These are phyloP conservation scores for Pedicia rivosa DNA, from an alignment of 2,888 invertebrate species.

Conservation along the genomic window DNA sequence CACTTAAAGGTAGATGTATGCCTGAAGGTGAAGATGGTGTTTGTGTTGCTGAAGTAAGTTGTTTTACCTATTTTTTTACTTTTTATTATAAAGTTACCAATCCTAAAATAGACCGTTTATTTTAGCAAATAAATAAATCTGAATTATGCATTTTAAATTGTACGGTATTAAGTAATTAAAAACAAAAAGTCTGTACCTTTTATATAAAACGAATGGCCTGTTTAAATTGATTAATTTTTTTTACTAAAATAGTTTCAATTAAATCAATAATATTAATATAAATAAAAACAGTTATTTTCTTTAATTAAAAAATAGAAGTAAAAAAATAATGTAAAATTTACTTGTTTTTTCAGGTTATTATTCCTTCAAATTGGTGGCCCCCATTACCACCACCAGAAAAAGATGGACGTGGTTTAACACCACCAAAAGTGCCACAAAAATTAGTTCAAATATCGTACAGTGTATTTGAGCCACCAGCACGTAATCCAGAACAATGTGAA, in stretches of 20 bases:
- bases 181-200: no score
- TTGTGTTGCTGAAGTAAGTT: constrained; percentile 65
- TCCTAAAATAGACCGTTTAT: no score
- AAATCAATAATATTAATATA: no score
- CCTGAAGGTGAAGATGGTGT: constrained; percentile 87
- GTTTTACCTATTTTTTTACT: no score
- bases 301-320: no score
- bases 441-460: constrained; percentile 73
- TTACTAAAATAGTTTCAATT: not conserved
- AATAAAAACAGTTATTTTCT: no score
- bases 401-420: constrained; percentile 37
- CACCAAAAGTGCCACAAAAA: constrained; percentile 48
- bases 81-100: no score
- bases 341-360: constrained; percentile 37
- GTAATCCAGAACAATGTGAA: constrained; percentile 50
- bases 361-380: constrained; percentile 88
- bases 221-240: no score
- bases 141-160: no score
- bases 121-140: no score
- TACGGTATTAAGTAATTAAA: no score
- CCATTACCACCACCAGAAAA: constrained; percentile 47
- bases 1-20: constrained; percentile 78
- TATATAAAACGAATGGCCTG: no score
- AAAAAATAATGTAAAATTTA: constrained; percentile 4
- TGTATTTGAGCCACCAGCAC: constrained; percentile 64